Conservation (phyloP, 2,888 invertebrate genomes). For the Liodrosophila aerea region DNA sequence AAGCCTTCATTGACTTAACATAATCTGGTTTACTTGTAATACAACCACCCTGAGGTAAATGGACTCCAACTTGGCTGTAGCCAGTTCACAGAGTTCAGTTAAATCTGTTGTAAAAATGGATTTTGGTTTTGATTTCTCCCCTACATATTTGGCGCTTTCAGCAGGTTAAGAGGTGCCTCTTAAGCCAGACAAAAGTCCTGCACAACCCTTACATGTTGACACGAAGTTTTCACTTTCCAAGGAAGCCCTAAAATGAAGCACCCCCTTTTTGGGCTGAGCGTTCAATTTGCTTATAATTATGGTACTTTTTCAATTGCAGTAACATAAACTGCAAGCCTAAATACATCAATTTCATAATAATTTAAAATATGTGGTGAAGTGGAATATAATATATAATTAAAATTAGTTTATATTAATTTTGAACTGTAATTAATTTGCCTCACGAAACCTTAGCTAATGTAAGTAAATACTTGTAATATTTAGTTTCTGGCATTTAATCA, state of each 20-base stretch:
- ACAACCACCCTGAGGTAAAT: constrained; percentile 25
- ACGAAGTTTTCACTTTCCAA: constrained; percentile 27
- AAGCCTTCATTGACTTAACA: constrained; percentile 24
- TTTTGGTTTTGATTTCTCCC: constrained; percentile 41
- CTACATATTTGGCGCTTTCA: constrained; percentile 24
- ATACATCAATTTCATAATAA: too few species aligned
- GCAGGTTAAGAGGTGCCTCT: constrained; percentile 59
- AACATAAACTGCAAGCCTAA: too few species aligned
- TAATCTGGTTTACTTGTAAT: constrained; percentile 2
- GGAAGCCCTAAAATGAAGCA: constrained; percentile 50
- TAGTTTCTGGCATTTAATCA: too few species aligned
- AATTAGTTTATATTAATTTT: too few species aligned
- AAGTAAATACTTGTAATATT: too few species aligned
- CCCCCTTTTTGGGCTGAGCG: constrained; percentile 20
- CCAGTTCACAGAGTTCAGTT: constrained; percentile 69
- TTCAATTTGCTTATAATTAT: too few species aligned
- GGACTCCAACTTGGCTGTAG: constrained; percentile 24
- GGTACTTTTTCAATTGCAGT: too few species aligned
- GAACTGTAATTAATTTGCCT: too few species aligned
- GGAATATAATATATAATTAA: too few species aligned
- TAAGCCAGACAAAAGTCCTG: constrained; percentile 51
- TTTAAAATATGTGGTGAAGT: too few species aligned
- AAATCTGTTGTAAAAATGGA: constrained; percentile 74
- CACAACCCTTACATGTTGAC: constrained; percentile 31
- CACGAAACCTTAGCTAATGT: too few species aligned